A percentile compares a stretch with the other conserved stretches of the same genome.
Conservation (phyloP, 2,797 vertebrate species). For the Pelobates cultripes region DNA sequence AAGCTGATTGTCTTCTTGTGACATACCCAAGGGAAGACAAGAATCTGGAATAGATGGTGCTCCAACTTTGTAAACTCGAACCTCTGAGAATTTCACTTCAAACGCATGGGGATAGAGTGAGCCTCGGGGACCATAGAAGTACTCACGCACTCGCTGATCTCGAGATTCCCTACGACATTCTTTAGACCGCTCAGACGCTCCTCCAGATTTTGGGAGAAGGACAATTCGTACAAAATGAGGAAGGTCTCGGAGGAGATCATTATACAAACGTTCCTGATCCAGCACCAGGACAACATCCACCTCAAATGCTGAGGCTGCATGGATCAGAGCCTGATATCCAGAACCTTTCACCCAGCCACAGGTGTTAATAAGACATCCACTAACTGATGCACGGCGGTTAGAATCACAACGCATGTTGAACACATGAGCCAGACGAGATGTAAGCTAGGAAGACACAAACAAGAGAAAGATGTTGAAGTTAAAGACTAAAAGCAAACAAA, state of each 20-base stretch:
- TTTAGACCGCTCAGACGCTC: slow-evolving; percentile 92
- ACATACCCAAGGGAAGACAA: slow-evolving; percentile 95
- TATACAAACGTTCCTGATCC: slow-evolving; percentile 96
- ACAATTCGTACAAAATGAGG: slow-evolving; percentile 95
- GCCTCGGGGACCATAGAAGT: slow-evolving; percentile 93
- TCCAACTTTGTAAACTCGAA: slow-evolving; percentile 96
- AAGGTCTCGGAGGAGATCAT: slow-evolving; percentile 93
- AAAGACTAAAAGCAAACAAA: not conserved
- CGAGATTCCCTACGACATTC: slow-evolving; percentile 91
- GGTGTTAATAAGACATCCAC: slow-evolving; percentile 97
- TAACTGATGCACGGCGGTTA: slow-evolving; percentile 91
- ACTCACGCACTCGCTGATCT: slow-evolving; percentile 93
- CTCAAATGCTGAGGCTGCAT: slow-evolving; percentile 95
- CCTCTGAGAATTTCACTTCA: slow-evolving; percentile 94
- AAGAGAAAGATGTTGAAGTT: not conserved
- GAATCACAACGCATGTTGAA: slow-evolving; percentile 96
- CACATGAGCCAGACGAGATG: slow-evolving; percentile 89
- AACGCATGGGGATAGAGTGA: slow-evolving; percentile 95
- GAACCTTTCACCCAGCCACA: slow-evolving; percentile 98
- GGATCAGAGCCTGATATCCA: slow-evolving; percentile 95
- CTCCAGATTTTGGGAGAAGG: slow-evolving; percentile 92
- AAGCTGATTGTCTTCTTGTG: slow-evolving; percentile 96
- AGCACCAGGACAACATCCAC: slow-evolving; percentile 96
- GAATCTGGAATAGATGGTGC: slow-evolving; percentile 97
- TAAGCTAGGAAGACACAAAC: slow-evolving; percentile 74